Conservation (phyloP, 1,140 invertebrate species). For the Heliconius hermathena region DNA sequence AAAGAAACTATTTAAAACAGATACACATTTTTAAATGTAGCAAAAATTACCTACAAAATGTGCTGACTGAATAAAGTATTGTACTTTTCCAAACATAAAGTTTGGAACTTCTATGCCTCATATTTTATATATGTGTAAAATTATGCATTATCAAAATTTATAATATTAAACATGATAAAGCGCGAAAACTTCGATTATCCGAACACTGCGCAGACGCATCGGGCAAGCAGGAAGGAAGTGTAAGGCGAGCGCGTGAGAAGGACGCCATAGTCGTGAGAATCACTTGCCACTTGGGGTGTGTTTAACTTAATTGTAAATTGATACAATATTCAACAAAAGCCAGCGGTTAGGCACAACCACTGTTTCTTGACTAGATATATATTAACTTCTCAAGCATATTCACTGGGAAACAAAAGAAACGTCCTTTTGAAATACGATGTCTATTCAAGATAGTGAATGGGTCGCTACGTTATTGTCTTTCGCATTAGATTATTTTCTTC, state of each 20-base stretch:
- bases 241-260: slow-evolving; percentile 78
- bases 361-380: slow-evolving; percentile 2
- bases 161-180: neutral
- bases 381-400: slow-evolving; percentile 14
- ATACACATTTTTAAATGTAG: neutral
- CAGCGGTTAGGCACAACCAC: slow-evolving; percentile 16
- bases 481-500: slow-evolving; percentile 14
- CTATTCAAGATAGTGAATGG: slow-evolving; percentile 10
- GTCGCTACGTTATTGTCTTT: slow-evolving; percentile 5
- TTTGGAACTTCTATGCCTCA: neutral
- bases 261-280: slow-evolving; percentile 69
- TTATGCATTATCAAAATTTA: neutral
- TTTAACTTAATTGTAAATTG: slow-evolving; percentile 42
- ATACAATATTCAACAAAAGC: slow-evolving; percentile 30
- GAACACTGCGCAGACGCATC: slow-evolving; percentile 58
- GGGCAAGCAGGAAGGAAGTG: slow-evolving; percentile 74
- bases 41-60: neutral
- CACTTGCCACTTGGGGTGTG: slow-evolving; percentile 30
- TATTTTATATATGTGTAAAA: neutral
- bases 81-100: neutral
- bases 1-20: neutral
- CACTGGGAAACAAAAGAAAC: slow-evolving; percentile 3
- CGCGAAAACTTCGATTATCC: slow-evolving; percentile 41
- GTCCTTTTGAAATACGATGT: slow-evolving; percentile 14
- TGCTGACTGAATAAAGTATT: neutral